phyloP scores from a whole-genome alignment of 35 echinoderm and acorn worm species.

The Apostichopus californicus region DNA sequence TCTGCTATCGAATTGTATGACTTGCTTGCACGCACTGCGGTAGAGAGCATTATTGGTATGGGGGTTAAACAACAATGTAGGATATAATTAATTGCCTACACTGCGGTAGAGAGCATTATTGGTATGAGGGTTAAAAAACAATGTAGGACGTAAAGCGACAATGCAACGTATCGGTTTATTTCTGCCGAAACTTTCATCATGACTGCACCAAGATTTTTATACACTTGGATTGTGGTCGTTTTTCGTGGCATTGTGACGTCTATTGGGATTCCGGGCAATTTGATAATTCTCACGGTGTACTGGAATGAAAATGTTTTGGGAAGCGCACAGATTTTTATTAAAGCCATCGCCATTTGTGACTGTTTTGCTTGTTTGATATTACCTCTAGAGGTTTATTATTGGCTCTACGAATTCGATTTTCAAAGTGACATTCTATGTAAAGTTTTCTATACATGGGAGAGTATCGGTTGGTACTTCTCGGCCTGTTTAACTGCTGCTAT shows the following conservation, averaged over 20 bases:
- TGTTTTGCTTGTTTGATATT: neutral
- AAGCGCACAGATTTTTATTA: constrained; percentile 36
- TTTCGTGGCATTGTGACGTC: neutral
- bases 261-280: constrained; percentile 20
- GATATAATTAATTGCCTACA: too few species aligned
- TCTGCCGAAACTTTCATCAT: too few species aligned
- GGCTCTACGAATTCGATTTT: constrained; percentile 17
- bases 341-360: constrained; percentile 1
- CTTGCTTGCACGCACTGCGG: too few species aligned
- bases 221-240: neutral
- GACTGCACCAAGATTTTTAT: neutral
- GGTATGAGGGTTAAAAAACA: too few species aligned
- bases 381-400: constrained; percentile 19
- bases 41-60: too few species aligned
- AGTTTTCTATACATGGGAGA: neutral
- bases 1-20: too few species aligned
- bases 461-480: constrained; percentile 18
- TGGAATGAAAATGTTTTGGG: constrained; percentile 18
- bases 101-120: too few species aligned
- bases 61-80: too few species aligned
- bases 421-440: neutral
- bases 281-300: constrained; percentile 15
- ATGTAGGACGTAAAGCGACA: too few species aligned
- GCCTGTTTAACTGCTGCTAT: neutral
- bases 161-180: too few species aligned